These are phyloP conservation scores for Bellardia pandia DNA, from an alignment of 2,888 invertebrate species.

Conservation along the genomic window DNA sequence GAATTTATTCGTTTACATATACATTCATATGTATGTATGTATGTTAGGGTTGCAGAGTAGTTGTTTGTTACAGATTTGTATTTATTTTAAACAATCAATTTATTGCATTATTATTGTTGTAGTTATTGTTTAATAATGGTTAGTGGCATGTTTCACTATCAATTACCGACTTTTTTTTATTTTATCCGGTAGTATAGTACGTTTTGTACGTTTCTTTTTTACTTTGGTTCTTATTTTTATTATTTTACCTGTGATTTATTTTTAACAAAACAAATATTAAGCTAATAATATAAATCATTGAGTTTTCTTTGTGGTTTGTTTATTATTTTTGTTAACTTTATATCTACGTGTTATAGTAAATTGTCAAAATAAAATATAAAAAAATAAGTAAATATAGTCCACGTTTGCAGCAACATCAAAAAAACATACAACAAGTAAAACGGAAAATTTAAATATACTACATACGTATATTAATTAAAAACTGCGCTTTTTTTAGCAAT, in stretches of 20 bases:
- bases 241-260: conserved; percentile 18
- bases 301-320: not conserved
- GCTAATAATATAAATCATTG: conserved; percentile 12
- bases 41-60: not conserved
- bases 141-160: conserved; percentile 58
- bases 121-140: conserved; percentile 40
- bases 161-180: conserved; percentile 32
- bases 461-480: too few relatives aligned
- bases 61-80: conserved; percentile 9
- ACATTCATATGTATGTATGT: too few relatives aligned
- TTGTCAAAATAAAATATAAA: not conserved
- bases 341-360: not conserved
- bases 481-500: too few relatives aligned
- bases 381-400: not conserved
- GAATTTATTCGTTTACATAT: not conserved
- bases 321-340: conserved; percentile 3
- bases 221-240: not conserved
- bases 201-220: not conserved
- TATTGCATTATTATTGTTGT: conserved; percentile 2
- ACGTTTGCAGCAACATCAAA: not conserved
- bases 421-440: too few relatives aligned
- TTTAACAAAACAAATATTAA: not conserved
- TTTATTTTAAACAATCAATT: conserved; percentile 19
- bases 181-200: conserved; percentile 4
- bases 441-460: too few relatives aligned